phyloP scores from a whole-genome alignment of 2,113 vertebrate species.

The Pterocles burchelli region DNA sequence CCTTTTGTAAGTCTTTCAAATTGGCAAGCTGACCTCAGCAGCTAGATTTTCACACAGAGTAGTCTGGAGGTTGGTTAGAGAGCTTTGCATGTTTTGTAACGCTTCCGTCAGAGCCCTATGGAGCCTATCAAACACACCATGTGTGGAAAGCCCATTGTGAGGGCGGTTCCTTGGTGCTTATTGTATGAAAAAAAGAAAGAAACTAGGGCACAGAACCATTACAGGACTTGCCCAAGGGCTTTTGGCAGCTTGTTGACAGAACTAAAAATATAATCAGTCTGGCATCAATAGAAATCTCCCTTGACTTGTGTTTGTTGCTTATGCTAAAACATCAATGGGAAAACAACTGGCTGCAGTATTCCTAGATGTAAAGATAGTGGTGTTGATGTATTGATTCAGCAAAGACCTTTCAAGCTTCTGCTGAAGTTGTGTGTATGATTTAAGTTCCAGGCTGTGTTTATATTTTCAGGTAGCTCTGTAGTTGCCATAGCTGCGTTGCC shows the following conservation, averaged over 20 bases:
- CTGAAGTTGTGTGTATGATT: neutral
- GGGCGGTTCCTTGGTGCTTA: neutral
- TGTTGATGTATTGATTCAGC: constrained; percentile 15
- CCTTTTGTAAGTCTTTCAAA: neutral
- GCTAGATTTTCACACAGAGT: neutral
- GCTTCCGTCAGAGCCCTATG: neutral
- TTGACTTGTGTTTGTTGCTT: constrained; percentile 12
- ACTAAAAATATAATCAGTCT: neutral
- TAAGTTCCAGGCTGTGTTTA: neutral
- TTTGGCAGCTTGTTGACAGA: constrained; percentile 22
- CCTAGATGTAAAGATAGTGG: neutral
- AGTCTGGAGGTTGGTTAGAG: neutral
- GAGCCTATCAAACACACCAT: neutral
- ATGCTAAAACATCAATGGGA: neutral
- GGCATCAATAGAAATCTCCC: constrained; percentile 20
- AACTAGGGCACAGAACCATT: neutral
- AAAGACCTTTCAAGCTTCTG: constrained; percentile 9
- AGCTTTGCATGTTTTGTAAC: neutral
- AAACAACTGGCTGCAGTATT: neutral
- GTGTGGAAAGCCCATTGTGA: neutral
- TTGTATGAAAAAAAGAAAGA: neutral
- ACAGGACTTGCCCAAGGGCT: neutral
- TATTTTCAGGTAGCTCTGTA: neutral
- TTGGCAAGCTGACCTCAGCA: neutral
- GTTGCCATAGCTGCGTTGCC: neutral